These are phyloP conservation scores for Lycorma delicatula DNA, from an alignment of 1,140 invertebrate species.

Conservation along the genomic window DNA sequence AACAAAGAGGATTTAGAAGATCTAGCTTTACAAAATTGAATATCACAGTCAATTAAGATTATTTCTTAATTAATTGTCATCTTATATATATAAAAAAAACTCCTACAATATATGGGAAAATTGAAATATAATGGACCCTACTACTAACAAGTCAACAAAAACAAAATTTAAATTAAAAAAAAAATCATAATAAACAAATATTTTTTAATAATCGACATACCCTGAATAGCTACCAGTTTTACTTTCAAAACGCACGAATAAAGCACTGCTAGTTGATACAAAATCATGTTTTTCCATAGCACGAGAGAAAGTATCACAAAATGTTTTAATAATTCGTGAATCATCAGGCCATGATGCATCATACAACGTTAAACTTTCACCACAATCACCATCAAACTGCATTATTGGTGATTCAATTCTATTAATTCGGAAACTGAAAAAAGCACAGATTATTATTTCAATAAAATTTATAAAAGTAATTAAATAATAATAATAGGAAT, in stretches of 20 bases:
- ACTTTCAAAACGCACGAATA: conserved; percentile 81
- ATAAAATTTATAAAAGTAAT: too few species aligned
- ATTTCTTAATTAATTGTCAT: too few species aligned
- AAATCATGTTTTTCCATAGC: conserved; percentile 89
- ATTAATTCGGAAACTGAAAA: conserved; percentile 71
- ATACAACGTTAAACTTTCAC: conserved; percentile 79
- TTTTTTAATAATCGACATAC: conserved; percentile 37
- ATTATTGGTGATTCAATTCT: conserved; percentile 78
- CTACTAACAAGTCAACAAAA: too few species aligned
- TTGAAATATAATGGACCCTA: too few species aligned
- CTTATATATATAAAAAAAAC: too few species aligned
- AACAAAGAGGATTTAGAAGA: too few species aligned
- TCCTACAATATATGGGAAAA: too few species aligned
- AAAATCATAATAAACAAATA: too few species aligned
- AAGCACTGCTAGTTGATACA: conserved; percentile 71
- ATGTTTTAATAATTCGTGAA: conserved; percentile 79
- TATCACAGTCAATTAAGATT: too few species aligned
- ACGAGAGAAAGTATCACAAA: conserved; percentile 84
- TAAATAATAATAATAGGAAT: too few species aligned
- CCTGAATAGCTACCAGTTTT: conserved; percentile 85
- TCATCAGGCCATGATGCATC: conserved; percentile 78
- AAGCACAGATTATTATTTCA: conserved; percentile 14
- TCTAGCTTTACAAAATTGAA: too few species aligned
- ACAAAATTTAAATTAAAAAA: too few species aligned
- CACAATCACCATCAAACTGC: conserved; percentile 78